Evolutionary conservation across 2,113 vertebrate species (phyloP).

Genomic region (Rana temporaria): DNA sequence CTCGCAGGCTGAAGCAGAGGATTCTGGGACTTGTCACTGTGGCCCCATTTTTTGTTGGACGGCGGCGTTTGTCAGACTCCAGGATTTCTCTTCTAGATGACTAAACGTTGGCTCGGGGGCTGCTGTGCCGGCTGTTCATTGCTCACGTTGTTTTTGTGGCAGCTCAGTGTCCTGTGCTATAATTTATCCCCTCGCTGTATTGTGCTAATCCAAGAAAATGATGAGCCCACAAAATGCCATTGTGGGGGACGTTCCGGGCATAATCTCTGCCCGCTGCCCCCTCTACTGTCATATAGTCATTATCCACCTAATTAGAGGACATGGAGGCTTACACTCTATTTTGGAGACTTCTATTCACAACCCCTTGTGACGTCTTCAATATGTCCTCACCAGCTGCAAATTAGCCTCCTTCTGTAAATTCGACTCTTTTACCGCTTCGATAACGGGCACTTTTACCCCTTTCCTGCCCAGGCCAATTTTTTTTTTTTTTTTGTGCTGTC

Average conservation of each 20-base stretch:
- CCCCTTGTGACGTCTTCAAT: too few species aligned
- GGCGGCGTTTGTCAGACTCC: neutral
- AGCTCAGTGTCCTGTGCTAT: slow-evolving; percentile 22
- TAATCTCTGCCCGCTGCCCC: neutral
- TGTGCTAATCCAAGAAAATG: slow-evolving; percentile 12
- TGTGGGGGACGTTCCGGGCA: neutral
- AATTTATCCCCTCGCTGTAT: slow-evolving; percentile 8
- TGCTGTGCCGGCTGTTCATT: neutral
- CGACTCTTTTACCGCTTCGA: neutral
- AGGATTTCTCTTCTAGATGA: slow-evolving; percentile 7
- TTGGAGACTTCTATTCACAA: neutral
- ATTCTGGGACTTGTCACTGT: neutral
- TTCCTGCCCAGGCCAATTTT: too few species aligned
- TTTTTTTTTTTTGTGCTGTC: too few species aligned
- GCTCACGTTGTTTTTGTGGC: slow-evolving; percentile 10
- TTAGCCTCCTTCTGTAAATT: too few species aligned
- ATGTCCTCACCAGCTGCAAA: too few species aligned
- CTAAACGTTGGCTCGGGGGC: slow-evolving; percentile 6
- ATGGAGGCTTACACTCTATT: neutral
- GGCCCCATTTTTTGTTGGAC: neutral
- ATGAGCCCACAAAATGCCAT: slow-evolving; percentile 12
- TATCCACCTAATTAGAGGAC: neutral
- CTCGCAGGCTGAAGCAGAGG: neutral
- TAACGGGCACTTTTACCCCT: neutral
- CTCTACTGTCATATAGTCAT: neutral